Evolutionary conservation across 2,113 vertebrate species (phyloP), one percentile per base, ranked within the genome.

Genomic region (Nymphicus hollandicus): DNA sequence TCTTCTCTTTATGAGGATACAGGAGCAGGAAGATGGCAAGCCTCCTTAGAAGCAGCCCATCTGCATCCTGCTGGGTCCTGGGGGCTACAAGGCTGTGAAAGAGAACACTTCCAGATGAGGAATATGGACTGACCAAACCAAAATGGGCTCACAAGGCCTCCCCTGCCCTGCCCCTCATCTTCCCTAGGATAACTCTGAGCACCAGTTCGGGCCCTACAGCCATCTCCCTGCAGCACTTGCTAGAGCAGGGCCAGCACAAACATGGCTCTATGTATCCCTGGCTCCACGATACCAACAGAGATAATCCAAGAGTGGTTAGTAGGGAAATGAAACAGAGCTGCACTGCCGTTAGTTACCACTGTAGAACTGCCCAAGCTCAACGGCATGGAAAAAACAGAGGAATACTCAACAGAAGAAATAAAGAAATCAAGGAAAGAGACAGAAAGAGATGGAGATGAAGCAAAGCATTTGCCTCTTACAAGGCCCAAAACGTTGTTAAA

Each of bases 381-480:
- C 20, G 41, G 66, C 56, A 91, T 41, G 74, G 71, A 37, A 43
- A 43, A 24, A 69, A 19, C 78, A 69, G 69, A 17, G 60, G 64
- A 78, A 86, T 15, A 43, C 49, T 13, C 17, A 66, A 69, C 31
- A 60, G 63, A 78, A 58, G 88, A 72, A 64, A 69, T 3, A 33
- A 66, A 56, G 71, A 89, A 90, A 87, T 29, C 25, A 23, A 95
- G 91, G 63, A 72, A 64, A 70, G 73, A 94, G 93, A 96, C 63
- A 17, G 85, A 95, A 58, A 24, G 56, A 58, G 56, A 58, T 95
- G 96, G 97, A 97, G 96, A 97, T 97, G 97, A 91, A 97, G 97
- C 97, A 73, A 93, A 98, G 97, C 98, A 31, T 96, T 92, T 98
- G 99, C 99, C 99, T 98, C 99, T 99, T 99, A 99, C 99, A 98